phyloP scores from a whole-genome alignment of 2,888 invertebrate genomes.

The Cryptocephalus primarius region DNA sequence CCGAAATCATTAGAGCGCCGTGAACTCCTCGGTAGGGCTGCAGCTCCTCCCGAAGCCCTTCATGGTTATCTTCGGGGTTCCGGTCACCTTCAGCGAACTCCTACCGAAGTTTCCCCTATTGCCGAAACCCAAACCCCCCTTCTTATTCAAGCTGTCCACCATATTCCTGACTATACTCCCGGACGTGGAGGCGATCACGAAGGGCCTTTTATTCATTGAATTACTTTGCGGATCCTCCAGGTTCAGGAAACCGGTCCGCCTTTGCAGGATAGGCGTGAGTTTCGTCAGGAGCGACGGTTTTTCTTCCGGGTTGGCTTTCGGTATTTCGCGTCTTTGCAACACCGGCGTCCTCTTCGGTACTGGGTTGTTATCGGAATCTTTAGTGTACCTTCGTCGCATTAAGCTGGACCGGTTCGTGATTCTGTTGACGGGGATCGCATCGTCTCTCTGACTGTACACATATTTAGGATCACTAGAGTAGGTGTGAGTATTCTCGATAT shows the following conservation, averaged over 20 bases:
- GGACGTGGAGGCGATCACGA: slow-evolving; percentile 5
- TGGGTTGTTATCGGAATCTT: slow-evolving; percentile 12
- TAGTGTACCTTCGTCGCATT: slow-evolving; percentile 16
- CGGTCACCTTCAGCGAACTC: slow-evolving; percentile 30
- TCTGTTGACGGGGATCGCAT: slow-evolving; percentile 2
- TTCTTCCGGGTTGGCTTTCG: background rate
- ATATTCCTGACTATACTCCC: slow-evolving; percentile 31
- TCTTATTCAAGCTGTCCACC: slow-evolving; percentile 33
- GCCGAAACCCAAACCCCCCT: slow-evolving; percentile 26
- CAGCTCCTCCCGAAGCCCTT: slow-evolving; percentile 13
- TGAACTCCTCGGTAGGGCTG: slow-evolving; percentile 17
- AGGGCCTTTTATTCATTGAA: slow-evolving; percentile 4
- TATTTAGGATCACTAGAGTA: slow-evolving; percentile 8
- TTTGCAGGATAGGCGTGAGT: slow-evolving; percentile 11
- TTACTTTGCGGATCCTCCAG: slow-evolving; percentile 4
- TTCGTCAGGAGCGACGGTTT: slow-evolving; percentile 11
- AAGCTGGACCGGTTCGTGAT: slow-evolving; percentile 9
- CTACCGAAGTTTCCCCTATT: slow-evolving; percentile 27
- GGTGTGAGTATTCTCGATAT: slow-evolving; percentile 8
- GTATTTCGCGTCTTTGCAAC: slow-evolving; percentile 11
- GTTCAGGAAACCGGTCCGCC: slow-evolving; percentile 10
- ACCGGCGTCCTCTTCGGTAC: slow-evolving; percentile 18
- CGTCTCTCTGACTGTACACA: slow-evolving; percentile 19
- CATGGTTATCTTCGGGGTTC: slow-evolving; percentile 23
- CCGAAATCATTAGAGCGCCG: slow-evolving; percentile 11